Percentiles rank a stretch among this genome's conserved stretches.
phyloP scores from a whole-genome alignment of 2,888 invertebrate genomes.

The Abrostola tripartita region DNA sequence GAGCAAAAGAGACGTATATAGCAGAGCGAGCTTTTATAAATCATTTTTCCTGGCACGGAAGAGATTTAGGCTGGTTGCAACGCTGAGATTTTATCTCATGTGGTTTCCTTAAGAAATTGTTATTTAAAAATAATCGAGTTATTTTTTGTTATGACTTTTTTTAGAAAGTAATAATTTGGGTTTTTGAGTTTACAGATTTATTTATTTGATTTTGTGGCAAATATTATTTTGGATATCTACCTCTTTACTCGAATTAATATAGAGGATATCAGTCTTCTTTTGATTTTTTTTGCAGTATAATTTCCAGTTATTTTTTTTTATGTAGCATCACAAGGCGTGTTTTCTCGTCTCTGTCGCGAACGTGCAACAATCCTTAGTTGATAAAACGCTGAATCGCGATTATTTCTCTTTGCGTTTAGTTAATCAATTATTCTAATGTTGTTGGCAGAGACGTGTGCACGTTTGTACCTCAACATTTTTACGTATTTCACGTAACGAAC shows the following conservation, averaged over 20 bases:
- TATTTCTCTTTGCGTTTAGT: constrained; percentile 87
- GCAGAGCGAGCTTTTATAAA: constrained; percentile 82
- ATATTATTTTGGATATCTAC: too few species aligned
- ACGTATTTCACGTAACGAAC: constrained; percentile 67
- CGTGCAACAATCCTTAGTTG: constrained; percentile 65
- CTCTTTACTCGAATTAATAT: too few species aligned
- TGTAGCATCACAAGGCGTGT: too few species aligned
- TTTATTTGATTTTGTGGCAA: too few species aligned
- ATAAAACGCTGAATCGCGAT: constrained; percentile 85
- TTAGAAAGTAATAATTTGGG: too few species aligned
- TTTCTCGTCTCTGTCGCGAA: constrained; percentile 42
- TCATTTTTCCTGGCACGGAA: constrained; percentile 84
- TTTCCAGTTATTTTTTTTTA: too few species aligned
- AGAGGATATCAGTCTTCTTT: too few species aligned
- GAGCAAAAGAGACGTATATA: constrained; percentile 65
- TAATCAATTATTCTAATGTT: constrained; percentile 88
- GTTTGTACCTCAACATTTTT: constrained; percentile 67
- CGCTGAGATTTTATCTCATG: constrained; percentile 31
- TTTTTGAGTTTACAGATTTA: too few species aligned
- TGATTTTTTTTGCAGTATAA: too few species aligned
- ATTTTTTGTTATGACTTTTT: too few species aligned
- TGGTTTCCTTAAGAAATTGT: neutral
- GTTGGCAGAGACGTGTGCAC: constrained; percentile 80
- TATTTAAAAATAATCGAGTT: too few species aligned
- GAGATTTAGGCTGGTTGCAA: constrained; percentile 72